A percentile compares a stretch with the other conserved stretches of the same genome.
phyloP scores from a whole-genome alignment of 2,113 vertebrate genomes.

The Forbesichthys agassizii region DNA sequence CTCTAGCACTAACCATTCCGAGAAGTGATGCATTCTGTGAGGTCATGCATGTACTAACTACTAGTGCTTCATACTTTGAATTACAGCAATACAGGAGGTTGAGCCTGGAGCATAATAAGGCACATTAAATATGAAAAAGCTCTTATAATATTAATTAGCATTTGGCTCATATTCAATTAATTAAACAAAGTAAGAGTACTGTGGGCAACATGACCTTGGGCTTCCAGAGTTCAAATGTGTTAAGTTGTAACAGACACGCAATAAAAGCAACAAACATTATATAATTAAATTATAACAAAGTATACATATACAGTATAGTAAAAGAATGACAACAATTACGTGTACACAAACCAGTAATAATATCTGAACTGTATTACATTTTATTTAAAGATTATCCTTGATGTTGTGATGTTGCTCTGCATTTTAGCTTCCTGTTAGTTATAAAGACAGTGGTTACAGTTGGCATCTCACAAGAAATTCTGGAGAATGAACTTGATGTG shows the following conservation, averaged over 20 bases:
- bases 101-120: neutral
- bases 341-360: neutral
- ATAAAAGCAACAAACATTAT: neutral
- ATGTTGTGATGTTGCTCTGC: neutral
- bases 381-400: neutral
- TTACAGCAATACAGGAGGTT: too few relatives aligned
- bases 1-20: too few relatives aligned
- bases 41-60: neutral
- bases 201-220: slow-evolving; percentile 25
- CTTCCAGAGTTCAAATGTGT: slow-evolving; percentile 2
- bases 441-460: neutral
- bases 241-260: too few relatives aligned
- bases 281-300: neutral
- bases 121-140: slow-evolving; percentile 11
- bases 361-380: neutral
- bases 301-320: neutral
- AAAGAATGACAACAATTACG: neutral
- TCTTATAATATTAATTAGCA: slow-evolving; percentile 17
- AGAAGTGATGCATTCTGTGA: neutral
- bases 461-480: neutral
- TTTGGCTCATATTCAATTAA: slow-evolving; percentile 30
- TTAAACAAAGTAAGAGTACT: slow-evolving; percentile 27
- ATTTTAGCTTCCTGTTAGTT: neutral
- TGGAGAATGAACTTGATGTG: too few relatives aligned
- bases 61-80: neutral